phyloP scores from a whole-genome alignment of 2,888 invertebrate genomes.

The Allolobophora icterica region DNA sequence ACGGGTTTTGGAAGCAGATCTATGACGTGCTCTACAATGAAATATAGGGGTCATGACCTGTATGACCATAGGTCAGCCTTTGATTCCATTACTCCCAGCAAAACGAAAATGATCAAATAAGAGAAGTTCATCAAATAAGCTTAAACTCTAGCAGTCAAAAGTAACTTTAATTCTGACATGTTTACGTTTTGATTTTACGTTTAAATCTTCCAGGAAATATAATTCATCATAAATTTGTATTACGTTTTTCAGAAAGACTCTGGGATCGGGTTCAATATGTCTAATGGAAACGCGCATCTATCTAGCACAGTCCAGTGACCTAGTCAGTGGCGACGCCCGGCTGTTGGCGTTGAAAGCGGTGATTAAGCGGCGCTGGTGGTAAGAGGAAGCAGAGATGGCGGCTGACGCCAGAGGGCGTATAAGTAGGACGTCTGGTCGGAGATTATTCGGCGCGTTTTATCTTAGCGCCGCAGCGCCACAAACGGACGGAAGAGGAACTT shows the following conservation, averaged over 20 bases:
- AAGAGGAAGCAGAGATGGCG: not conserved
- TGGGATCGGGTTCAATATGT: not conserved
- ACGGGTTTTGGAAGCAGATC: no score
- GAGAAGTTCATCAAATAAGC: not conserved
- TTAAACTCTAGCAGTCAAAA: not conserved
- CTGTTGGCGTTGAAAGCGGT: not conserved
- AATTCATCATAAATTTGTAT: not conserved
- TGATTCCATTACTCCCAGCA: not conserved
- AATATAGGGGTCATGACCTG: no score
- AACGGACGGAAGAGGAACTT: not conserved
- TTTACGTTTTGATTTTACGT: not conserved
- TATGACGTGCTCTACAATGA: no score
- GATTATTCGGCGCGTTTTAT: constrained; percentile 10
- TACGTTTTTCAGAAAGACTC: not conserved
- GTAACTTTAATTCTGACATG: not conserved
- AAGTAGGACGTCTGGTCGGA: not conserved
- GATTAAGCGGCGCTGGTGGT: not conserved
- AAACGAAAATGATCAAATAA: not conserved
- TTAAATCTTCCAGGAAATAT: not conserved
- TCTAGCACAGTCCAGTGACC: not conserved
- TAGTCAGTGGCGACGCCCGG: not conserved
- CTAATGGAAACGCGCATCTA: not conserved
- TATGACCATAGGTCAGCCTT: not conserved
- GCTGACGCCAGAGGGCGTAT: not conserved
- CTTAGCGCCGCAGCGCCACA: not conserved